Evolutionary conservation across 2,113 vertebrate species (phyloP), one percentile per base, ranked within the genome.

Genomic region (Cacatua alba): DNA sequence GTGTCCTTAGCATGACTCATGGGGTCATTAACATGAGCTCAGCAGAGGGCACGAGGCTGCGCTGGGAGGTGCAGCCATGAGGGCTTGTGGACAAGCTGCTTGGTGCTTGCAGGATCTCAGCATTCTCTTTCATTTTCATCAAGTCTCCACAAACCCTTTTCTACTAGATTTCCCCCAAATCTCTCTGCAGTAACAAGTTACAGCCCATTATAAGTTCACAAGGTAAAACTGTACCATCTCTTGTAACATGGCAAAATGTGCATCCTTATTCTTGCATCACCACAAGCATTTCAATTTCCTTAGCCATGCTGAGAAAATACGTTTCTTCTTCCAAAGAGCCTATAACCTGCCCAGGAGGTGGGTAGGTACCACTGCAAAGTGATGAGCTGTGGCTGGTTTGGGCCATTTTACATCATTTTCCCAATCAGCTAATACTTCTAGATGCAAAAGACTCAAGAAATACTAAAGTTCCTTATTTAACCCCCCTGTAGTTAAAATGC

Each of bases 21-120:
- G 28, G 44, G 21, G 52, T 43, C 33, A 4, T 77, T 79, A 20
- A 48, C 39, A n/a, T 0, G 0, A 79, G n/a, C 59, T 92, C 0
- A 0, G 57, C 49, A 57, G 52, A 78, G 69, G 39, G 60, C n/a
- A 18, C 1, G 1, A 44, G 63, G 9, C 53, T 52, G 17, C 0
- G 0, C 53, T 46, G 60, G 75, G 72, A 48, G n/a, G 7, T 51
- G 52, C 60, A 68, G 85, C 44, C 25, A 0, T 7, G 53, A 78
- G 72, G 86, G 41, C 29, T 76, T 24, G 28, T 62, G 86, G 57
- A n/a, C 41, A 69, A 37, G 65, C 41, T n/a, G 52, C 52, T 76
- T 49, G 52, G 52, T 76, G 62, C 62, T 62, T 82, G 69, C 80
- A 90, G 82, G 69, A 84, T 86, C 62, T 93, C 65, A 37, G 51